These are phyloP conservation scores for Trematocara stigmaticum DNA, from an alignment of 2,113 vertebrate species.

Conservation along the genomic window DNA sequence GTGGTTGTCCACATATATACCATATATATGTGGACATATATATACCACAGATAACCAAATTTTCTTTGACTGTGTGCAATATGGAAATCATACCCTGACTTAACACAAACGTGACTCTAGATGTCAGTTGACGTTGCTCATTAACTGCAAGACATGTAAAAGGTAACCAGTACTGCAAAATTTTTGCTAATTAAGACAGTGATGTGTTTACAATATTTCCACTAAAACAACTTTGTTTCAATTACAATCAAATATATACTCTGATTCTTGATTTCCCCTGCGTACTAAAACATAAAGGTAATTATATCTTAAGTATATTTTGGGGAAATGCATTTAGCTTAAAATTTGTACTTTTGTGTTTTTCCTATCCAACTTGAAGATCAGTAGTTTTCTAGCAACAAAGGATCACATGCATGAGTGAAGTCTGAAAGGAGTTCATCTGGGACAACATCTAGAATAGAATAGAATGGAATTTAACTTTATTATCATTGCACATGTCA, in stretches of 20 bases:
- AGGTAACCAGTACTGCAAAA: background rate
- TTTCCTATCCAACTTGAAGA: background rate
- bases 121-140: background rate
- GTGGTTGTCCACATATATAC: background rate
- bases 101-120: background rate
- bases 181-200: background rate
- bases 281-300: background rate
- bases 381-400: background rate
- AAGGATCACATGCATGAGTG: background rate
- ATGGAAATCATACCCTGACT: background rate
- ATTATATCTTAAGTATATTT: fast-evolving
- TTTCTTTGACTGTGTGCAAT: background rate
- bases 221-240: background rate
- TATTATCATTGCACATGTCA: background rate
- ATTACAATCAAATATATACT: background rate
- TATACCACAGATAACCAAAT: fast-evolving
- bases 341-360: background rate
- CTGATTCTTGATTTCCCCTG: background rate
- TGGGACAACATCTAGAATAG: background rate
- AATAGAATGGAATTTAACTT: background rate
- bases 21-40: background rate
- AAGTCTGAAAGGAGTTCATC: fast-evolving
- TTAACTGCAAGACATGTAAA: background rate
- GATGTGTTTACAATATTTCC: background rate
- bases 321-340: background rate